Evolutionary conservation across 2,888 invertebrate genomes (phyloP), one percentile per base, ranked within the genome.

Genomic region (Odontothrips loti): DNA sequence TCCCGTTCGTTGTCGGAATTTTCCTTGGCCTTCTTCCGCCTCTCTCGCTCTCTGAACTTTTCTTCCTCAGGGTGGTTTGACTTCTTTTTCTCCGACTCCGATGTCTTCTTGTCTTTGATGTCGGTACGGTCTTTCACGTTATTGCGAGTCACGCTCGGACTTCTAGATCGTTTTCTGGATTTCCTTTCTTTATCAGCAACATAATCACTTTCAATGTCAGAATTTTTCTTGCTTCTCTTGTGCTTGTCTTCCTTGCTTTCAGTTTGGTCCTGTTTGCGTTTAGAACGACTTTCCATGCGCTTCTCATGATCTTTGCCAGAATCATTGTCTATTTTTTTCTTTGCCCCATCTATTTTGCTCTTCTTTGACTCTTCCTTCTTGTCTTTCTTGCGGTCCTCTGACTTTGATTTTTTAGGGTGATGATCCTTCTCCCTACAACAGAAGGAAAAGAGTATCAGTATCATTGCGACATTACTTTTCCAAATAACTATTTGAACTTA

Each of bases 61-160:
- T 58, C 58, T 58, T 17, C n/a, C 20, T 58, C 58, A 2, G 58
- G n/a, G 10, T 58, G 20, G 20, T 12, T n/a, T 75, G 68, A 27
- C 68, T 27, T 75, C 4, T 75, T 27, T 1, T 17, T 11, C 9
- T 27, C 68, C 1, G 23, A 23, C 27, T 75, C 23, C 8, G 27
- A 10, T 10, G 89, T 89, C 83, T 88, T 89, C 78, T 88, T 89
- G 81, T 87, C 87, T 10, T 89, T 82, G 81, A 23, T 75, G 75
- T 23, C 81, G 75, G 47, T 48, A 80, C 47, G 63, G 34, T 80
- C 81, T 81, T 79, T 82, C 68, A 75, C 12, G 23, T 58, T 83
- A 27, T 82, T 83, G 68, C 82, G 81, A 47, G 82, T 80, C 23
- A 27, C 68, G 1, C 58, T 83, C 68, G 79, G 81, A 63, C 80